Base-by-base conservation (phyloP, 2,888 invertebrate species). In the Tromatobia lineatoria region DNA sequence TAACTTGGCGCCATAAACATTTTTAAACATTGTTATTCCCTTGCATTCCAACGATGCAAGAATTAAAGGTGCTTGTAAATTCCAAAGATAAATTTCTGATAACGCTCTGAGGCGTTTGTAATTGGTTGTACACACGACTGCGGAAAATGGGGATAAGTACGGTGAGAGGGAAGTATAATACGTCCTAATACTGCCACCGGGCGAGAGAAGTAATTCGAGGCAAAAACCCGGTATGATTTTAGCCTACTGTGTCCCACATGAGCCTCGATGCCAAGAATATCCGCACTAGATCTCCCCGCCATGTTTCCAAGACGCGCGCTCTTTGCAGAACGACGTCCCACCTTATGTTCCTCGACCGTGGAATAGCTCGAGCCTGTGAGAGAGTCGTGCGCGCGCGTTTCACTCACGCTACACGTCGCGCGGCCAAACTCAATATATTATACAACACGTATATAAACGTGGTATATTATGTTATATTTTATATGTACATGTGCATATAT, bases 221-320 rank as follows among this genome's bases (percentile, higher is more conserved):
- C 83, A 82, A 85, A 82, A 80, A 81, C 75, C 80, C 81, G 80
- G 86, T 85, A 81, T 86, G 85, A 85, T 83, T 80, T 86, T 86
- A 80, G 84, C 82, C 83, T 86, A 87, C 75, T 77, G 84, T 85
- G 88, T 87, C 87, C 88, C 86, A 88, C 88, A 88, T 88, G 88
- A 83, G 86, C 87, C 88, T 87, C 85, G 86, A 85, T 79, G 87
- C 88, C 88, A 88, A 88, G 88, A 88, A 88, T 88, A 88, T 88
- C 88, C 87, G 88, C 83, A 86, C 88, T 86, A 88, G 87, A 88
- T 88, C 88, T 73, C 71, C 64, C 78, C 78, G 15, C 57, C 42
- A 61, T 74, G 69, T 80, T 80, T 74, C 77, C 71, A 66, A 80
- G 85, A 73, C 61, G 77, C 69, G 59, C 57, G 25, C 52, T 64